Percentiles rank a stretch among this genome's conserved stretches.
Conservation (phyloP, 1,140 invertebrate genomes). For the Drosophila sp. region DNA sequence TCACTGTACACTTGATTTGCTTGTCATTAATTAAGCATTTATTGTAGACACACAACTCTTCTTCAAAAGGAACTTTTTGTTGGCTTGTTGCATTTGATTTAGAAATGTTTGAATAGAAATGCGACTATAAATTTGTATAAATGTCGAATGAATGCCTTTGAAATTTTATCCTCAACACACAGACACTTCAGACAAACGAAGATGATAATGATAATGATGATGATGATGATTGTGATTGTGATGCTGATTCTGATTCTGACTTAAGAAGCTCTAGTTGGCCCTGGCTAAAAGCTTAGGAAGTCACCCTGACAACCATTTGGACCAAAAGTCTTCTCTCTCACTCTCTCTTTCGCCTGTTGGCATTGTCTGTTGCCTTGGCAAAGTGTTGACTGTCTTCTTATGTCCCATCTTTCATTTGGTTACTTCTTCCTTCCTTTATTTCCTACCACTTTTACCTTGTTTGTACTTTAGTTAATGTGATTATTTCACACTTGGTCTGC, state of each 20-base stretch:
- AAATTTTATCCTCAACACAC: neutral
- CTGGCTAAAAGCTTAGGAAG: neutral
- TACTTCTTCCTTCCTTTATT: conserved; percentile 18
- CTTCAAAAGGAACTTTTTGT: conserved; percentile 6
- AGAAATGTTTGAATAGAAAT: conserved; percentile 14
- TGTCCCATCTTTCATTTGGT: neutral
- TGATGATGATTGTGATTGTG: conserved; percentile 27
- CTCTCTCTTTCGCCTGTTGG: neutral
- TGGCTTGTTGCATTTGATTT: conserved; percentile 18
- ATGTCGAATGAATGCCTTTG: conserved; percentile 11
- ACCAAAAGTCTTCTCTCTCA: neutral
- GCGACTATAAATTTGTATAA: neutral
- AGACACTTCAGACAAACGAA: conserved; percentile 36
- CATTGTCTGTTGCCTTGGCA: conserved; percentile 27
- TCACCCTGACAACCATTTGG: conserved; percentile 3
- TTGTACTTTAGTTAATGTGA: conserved; percentile 73
- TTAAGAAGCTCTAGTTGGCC: neutral
- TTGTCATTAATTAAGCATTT: conserved; percentile 44
- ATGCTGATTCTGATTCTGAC: neutral
- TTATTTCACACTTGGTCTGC: conserved; percentile 78
- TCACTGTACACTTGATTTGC: conserved; percentile 5
- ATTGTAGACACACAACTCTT: neutral
- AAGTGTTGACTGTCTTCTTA: conserved; percentile 26
- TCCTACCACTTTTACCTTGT: conserved; percentile 26
- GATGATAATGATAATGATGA: conserved; percentile 36